These are phyloP conservation scores for Drosophila parthenogenetica DNA, from an alignment of 2,888 invertebrate species.

Conservation along the genomic window DNA sequence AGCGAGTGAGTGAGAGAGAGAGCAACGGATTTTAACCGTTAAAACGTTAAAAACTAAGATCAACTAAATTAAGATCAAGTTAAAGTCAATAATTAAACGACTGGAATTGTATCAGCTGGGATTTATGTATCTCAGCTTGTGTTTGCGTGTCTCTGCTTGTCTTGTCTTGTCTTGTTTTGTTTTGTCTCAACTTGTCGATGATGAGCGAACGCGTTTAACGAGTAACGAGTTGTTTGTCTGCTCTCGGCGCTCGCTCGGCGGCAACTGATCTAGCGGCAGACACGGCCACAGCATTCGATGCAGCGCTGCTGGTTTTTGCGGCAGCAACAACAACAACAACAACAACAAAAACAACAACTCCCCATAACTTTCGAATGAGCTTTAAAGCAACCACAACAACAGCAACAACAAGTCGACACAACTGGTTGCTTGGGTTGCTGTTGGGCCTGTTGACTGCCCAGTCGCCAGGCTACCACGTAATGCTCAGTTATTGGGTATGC, in stretches of 20 bases:
- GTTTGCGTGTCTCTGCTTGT: slow-evolving; percentile 6
- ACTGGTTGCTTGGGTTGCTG: slow-evolving; percentile 51
- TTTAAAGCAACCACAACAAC: slow-evolving; percentile 48
- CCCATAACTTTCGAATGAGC: slow-evolving; percentile 73
- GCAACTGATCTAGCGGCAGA: slow-evolving; percentile 66
- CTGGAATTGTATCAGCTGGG: slow-evolving; percentile 3
- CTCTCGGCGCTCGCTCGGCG: slow-evolving; percentile 77
- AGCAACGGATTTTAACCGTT: slow-evolving; percentile 20
- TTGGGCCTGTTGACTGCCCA: slow-evolving; percentile 22
- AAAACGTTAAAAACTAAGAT: slow-evolving; percentile 20
- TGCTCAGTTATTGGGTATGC: neutral
- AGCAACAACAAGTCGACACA: slow-evolving; percentile 22
- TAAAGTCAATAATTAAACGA: slow-evolving; percentile 31
- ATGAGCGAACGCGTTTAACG: slow-evolving; percentile 43
- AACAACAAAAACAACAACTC: slow-evolving; percentile 38
- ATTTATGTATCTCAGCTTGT: too few relatives aligned
- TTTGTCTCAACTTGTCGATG: slow-evolving; percentile 12
- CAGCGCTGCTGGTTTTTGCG: slow-evolving; percentile 48
- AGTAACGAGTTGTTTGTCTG: slow-evolving; percentile 68
- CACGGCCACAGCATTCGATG: slow-evolving; percentile 53
- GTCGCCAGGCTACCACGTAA: slow-evolving; percentile 11
- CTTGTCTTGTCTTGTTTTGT: slow-evolving; percentile 2
- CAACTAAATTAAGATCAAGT: slow-evolving; percentile 41
- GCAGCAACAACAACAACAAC: slow-evolving; percentile 38
- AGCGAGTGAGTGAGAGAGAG: slow-evolving; percentile 6